Conservation (phyloP, 2,888 invertebrate species). For the Phengaris arion region DNA sequence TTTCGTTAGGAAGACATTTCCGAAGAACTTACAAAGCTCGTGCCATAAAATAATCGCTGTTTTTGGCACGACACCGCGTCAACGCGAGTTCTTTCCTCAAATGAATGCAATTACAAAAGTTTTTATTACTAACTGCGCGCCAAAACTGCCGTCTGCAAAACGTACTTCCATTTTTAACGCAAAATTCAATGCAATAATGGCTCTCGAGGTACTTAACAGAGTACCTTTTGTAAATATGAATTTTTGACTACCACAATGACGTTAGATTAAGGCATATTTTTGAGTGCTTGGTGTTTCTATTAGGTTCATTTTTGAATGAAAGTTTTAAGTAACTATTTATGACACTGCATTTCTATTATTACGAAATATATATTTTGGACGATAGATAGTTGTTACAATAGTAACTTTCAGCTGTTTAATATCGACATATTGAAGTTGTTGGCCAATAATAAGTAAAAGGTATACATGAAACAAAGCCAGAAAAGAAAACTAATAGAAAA, state of each 20-base stretch:
- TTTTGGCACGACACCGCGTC: constrained; percentile 76
- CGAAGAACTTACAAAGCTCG: constrained; percentile 45
- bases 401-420: neutral
- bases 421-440: neutral
- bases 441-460: neutral
- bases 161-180: constrained; percentile 44
- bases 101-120: constrained; percentile 78
- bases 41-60: constrained; percentile 69
- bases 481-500: constrained; percentile 20
- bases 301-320: neutral
- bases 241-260: constrained; percentile 39
- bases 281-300: neutral
- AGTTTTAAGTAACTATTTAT: neutral
- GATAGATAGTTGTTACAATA: neutral
- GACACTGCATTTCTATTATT: neutral
- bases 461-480: constrained; percentile 2
- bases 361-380: neutral
- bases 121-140: constrained; percentile 74
- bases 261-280: neutral
- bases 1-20: constrained; percentile 28
- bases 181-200: constrained; percentile 41
- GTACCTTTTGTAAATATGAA: constrained; percentile 45
- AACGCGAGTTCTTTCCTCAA: constrained; percentile 69
- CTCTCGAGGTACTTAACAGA: constrained; percentile 23
- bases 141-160: constrained; percentile 63